Percentiles rank a stretch among this genome's conserved stretches.
Conservation (phyloP, 2,797 vertebrate genomes). For the Tokudaia muenninki region DNA sequence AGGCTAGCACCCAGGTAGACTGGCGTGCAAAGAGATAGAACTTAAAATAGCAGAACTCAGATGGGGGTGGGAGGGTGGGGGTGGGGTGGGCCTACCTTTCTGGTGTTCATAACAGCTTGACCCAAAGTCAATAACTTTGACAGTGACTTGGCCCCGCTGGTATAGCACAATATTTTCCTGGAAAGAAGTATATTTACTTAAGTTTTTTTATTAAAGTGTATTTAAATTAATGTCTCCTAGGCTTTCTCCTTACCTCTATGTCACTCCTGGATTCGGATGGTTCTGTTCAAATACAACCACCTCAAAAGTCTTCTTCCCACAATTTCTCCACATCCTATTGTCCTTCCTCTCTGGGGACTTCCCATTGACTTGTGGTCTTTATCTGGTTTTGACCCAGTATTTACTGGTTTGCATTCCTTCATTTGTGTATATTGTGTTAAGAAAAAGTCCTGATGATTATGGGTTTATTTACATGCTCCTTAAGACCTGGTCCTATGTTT, state of each 20-base stretch:
- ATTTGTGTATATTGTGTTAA: neutral
- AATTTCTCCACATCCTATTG: neutral
- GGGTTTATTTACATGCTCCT: neutral
- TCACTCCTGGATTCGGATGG: neutral
- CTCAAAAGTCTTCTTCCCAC: neutral
- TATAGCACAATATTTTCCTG: conserved; percentile 97
- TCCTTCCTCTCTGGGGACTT: too few species aligned
- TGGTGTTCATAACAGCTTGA: conserved; percentile 97
- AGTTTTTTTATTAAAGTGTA: neutral
- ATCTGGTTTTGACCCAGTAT: neutral
- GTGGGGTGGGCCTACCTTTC: conserved; percentile 89
- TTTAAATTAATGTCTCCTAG: neutral
- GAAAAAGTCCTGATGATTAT: neutral
- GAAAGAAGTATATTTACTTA: conserved; percentile 16
- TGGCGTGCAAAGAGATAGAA: neutral
- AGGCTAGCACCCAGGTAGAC: neutral
- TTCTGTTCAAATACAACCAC: neutral
- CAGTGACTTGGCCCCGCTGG: conserved; percentile 94
- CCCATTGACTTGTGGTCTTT: neutral
- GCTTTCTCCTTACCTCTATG: neutral
- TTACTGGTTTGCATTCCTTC: neutral
- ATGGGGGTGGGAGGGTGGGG: neutral
- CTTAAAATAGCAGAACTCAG: neutral
- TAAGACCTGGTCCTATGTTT: neutral
- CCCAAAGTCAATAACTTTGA: conserved; percentile 98